These are phyloP conservation scores for Drosophila planitibia DNA, from an alignment of 2,888 invertebrate genomes.

Conservation along the genomic window DNA sequence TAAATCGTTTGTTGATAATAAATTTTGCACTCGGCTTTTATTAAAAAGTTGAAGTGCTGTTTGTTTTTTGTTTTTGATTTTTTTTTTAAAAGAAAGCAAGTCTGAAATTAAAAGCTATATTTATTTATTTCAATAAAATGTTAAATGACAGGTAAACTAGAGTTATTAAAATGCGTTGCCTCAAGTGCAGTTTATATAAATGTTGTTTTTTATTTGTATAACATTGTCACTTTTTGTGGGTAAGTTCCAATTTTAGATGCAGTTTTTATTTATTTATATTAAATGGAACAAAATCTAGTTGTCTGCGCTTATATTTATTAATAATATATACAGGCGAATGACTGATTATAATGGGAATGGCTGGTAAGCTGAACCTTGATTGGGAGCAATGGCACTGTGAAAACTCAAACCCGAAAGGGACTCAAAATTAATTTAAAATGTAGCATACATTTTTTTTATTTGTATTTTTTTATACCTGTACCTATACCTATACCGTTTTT, in stretches of 20 bases:
- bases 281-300: not conserved
- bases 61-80: not conserved
- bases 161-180: not conserved
- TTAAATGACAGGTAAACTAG: not conserved
- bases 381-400: not conserved
- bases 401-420: not conserved
- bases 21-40: constrained; percentile 69
- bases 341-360: not conserved
- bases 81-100: not conserved
- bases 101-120: not conserved
- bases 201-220: not conserved
- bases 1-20: constrained; percentile 80
- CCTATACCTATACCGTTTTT: not conserved
- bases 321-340: not conserved
- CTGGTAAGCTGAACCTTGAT: not conserved
- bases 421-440: not conserved
- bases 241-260: not conserved
- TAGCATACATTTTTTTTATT: too few relatives aligned
- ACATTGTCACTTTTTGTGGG: not conserved
- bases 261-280: not conserved
- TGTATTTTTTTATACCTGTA: too few relatives aligned
- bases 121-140: not conserved
- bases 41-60: constrained; percentile 53
- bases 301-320: not conserved
- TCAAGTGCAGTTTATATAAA: not conserved